Evolutionary conservation across 2,888 invertebrate genomes (phyloP), one percentile per base, ranked within the genome.

Genomic region (Luperina testacea): DNA sequence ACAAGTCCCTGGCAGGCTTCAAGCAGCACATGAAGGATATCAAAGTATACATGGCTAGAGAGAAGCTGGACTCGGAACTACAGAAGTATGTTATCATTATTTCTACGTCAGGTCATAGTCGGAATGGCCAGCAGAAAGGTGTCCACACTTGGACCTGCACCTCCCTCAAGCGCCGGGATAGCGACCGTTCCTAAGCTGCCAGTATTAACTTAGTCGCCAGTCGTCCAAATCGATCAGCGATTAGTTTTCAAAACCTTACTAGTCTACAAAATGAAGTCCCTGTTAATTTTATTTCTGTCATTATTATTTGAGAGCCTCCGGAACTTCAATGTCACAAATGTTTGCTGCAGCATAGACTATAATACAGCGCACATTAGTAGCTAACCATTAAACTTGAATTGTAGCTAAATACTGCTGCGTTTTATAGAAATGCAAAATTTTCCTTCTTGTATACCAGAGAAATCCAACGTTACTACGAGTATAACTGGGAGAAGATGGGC

Each of bases 1-100:
- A 96, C 91, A 94, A 93, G 76, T 90, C 92, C 5, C 89, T 95
- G 74, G 96, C 95, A 0, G 90, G 92, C 5, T 96, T 94, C 88
- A 95, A 95, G 83, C 94, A 95, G 75, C 92, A 96, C 81, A 91
- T 96, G 91, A 93, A 91, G 75, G 96, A 96, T 75, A 94, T 96
- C 51, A 76, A 87, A 0, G 85, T 80, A 0, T 96, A 91, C 81
- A 95, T 96, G 96, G 88, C 84, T 67, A 87, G 90, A 17, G 96
- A 96, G 82, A 89, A 92, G 0, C 84, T 96, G 0, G 84, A 90
- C 27, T 13, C 74, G 0, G 81, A 88, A 0, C 80, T 96, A 65
- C 92, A 93, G 83, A 93, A 89, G 96, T 96, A 90, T n/a, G 61
- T 42, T 24, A 61, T 57, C 0, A 59, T 65, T 57, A 24, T 53